Evolutionary conservation across 2,113 vertebrate genomes (phyloP), one percentile per base, ranked within the genome.

Genomic region (Pardalotus punctatus): DNA sequence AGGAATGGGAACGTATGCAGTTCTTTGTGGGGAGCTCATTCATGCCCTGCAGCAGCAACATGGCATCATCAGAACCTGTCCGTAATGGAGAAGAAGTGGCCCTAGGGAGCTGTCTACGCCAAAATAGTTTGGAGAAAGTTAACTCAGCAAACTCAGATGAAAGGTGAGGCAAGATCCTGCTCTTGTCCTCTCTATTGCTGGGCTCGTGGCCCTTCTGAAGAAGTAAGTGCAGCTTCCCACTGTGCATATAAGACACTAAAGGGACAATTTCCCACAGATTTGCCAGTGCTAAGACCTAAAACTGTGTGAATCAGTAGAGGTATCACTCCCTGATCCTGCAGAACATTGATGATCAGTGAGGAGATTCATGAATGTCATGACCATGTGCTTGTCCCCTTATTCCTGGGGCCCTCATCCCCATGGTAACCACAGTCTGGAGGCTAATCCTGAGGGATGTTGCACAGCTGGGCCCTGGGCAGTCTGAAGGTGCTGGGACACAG

Each of bases 1-100:
- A 48, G 22, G 4, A 77, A 51, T 28, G 9, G 45, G 16, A 93
- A 69, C 7, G 31, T 9, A 20, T 0, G 0, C 66, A 74, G 13
- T 28, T 83, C 12, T 66, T 78, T 38, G 35, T 29, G 18, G 15
- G 4, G 7, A 56, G 6, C 2, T 91, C 21, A 27, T 80, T 82
- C 2, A 2, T 81, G 28, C 11, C 58, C 25, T 62, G 29, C n/a
- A 78, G 47, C 36, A 85, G 14, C 60, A 89, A 25, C 21, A 25
- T 22, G 11, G 11, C 31, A 23, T 65, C 16, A 36, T 57, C 60
- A 70, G 17, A 57, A 35, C 23, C 27, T 69, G 88, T 81, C 50
- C 84, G 19, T 24, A 42, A 23, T 6, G 20, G 47, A 48, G 9
- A 89, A 48, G 40, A 86, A 81, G 17, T 40, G 45, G 20, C 14